Base-by-base conservation (phyloP, 2,888 invertebrate genomes). In the Brachyptera risi region DNA sequence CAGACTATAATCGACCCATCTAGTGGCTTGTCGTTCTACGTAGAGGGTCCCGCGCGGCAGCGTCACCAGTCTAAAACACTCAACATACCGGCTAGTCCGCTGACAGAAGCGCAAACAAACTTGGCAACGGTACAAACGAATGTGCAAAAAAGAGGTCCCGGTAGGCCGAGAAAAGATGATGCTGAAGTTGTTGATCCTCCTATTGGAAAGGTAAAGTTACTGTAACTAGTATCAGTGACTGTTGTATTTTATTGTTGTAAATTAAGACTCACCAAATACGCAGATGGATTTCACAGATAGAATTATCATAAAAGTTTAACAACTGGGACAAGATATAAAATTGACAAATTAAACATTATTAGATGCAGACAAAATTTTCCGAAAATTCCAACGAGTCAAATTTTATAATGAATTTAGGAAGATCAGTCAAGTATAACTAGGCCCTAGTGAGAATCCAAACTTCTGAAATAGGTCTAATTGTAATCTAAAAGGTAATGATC, bases 161-260 rank as follows among this genome's bases (percentile, higher is more conserved):
- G 65, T 11, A 60, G 64, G 24, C 63, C 65, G 1, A 56, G 64
- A 26, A 64, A 58, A 49, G 62, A 63, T 5, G 64, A 65, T 15
- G 40, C 61, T 2, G 62, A 66, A 37, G 57, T 54, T 21, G 58
- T 67, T 5, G 63, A 64, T 7, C 67, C 67, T 23, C 67, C 67
- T n/a, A 57, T 66, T 31, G 67, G 65, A 13, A 67, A 67, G 63
- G 67, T 67, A 47, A 27, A n/a, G n/a, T n/a, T n/a, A n/a, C n/a
- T n/a, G 26, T 13, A 15, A 24, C 13, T 17, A 42, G 13, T 3
- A 23, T n/a, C n/a, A n/a, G n/a, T n/a, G 17, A 54, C 26, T 17
- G 21, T 49, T 15, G 17, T 44, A 26, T 27, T 21, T 38, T 40
- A 15, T 35, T 37, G 11, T 44, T 56, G 19, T 17, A 1, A 35